Evolutionary conservation across 2,797 vertebrate genomes (phyloP), one percentile per base, ranked within the genome.

Genomic region (Danio choprae): DNA sequence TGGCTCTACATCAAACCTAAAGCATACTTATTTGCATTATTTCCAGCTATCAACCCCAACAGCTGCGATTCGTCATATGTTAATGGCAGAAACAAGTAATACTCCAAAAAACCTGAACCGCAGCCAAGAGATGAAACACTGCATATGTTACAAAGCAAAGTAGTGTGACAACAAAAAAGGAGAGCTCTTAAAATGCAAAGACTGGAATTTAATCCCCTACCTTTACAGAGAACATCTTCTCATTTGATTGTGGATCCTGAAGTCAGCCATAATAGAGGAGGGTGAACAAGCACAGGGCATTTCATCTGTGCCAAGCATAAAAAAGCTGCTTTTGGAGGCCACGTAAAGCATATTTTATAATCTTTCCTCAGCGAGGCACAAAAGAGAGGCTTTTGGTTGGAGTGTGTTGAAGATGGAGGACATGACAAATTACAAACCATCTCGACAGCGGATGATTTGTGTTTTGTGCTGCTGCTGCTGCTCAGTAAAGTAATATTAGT

Each of bases 131-230:
- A 83, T 68, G 55, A 79, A 83, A 74, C 62, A n/a, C 53, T 64
- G 63, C 64, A 80, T 80, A 83, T 79, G 71, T 70, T 80, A 70
- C 56, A 62, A 69, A 83, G 73, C 60, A 64, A 62, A 41, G 15
- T 64, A 80, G 20, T 51, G 53, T 63, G 71, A 79, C 46, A 50
- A 29, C 29, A 29, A 29, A 53, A 60, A 18, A 58, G 36, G 8
- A 78, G 75, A 64, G 74, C 60, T 48, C 58, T 73, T 60, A 60
- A 53, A 53, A 73, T 68, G 63, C 44, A 78, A 55, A 83, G 70
- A 73, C 40, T 41, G 9, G 4, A 58, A 73, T 67, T 73, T 62
- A 74, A 68, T 74, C 53, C 36, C 44, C 16, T 46, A 75, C 38
- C 64, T 74, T 79, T 63, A 43, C n/a, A 72, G 22, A 64, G 58